Evolutionary conservation across 2,888 invertebrate genomes (phyloP), one percentile per base, ranked within the genome.

Genomic region (Leptinotarsa juncta): DNA sequence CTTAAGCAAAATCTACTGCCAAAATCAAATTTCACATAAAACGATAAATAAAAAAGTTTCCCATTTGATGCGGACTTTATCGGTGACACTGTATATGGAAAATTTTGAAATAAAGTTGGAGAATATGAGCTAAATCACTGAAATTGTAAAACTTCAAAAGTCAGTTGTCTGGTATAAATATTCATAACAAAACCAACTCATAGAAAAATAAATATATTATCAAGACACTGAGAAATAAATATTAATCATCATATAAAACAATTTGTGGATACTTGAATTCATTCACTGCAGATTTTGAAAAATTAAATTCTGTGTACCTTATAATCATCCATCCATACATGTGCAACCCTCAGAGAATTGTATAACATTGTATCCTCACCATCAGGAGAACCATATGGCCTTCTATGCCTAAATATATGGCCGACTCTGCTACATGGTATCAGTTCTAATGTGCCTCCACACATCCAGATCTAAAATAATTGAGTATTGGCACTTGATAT

Each of bases 261-360:
- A n/a, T 51, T 51, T 51, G 10, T 10, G 42, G 42, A 42, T 42
- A 42, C 42, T 42, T 42, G 42, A 42, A 42, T 42, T 42, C 1
- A 12, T 42, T 10, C 10, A 42, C 42, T 10, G 42, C 42, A 51
- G 16, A 51, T 51, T 51, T 15, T 51, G 10, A 57, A 18, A 5
- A 57, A 57, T 20, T 2, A 5, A 57, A 57, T 20, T 57, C 14
- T 15, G 23, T 14, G 71, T 83, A 94, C 94, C 85, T 94, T 94
- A 86, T 95, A 99, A 65, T 97, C 94, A 85, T 99, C 99, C 94
- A 99, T 93, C 99, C 99, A 99, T 0, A 99, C 98, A 82, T 95
- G 91, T 0, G 98, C 99, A 80, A 98, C 93, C 4, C 99, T 90
- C 82, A 98, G 90, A 0, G 98, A 97, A 88, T 99, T 99, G 78